Base-by-base conservation (phyloP, 2,113 vertebrate genomes). In the Aphyosemion australe region DNA sequence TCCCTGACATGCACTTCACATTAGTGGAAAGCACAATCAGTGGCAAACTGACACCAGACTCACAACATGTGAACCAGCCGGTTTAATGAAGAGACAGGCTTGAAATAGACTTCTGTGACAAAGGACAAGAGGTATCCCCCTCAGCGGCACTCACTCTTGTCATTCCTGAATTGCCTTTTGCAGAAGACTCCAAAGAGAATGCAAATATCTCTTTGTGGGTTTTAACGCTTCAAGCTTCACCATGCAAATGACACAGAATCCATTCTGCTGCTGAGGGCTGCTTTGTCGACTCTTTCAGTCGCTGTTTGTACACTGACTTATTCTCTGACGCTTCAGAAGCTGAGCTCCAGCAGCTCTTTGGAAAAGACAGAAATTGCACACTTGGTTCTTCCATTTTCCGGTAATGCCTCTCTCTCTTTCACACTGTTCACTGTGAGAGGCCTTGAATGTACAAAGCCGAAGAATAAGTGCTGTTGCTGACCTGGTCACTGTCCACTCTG, bases 141-240 rank as follows among this genome's bases (percentile, higher is more conserved):
- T 60, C 56, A 48, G 49, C 71, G 55, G 60, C 61, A 73, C 62
- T 3, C 61, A n/a, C 65, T 65, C 68, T 64, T 74, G 31, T 79
- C 63, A 61, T 78, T 83, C 81, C 74, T 82, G 61, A 83, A 89
- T 79, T 72, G 74, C 80, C 60, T 87, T 37, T 85, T 85, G 84
- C 82, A 90, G 87, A 90, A 81, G 66, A 77, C 74, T 73, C 48
- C 49, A 55, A 70, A 76, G 56, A 73, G 50, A 78, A 87, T 86
- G 83, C 83, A 88, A 89, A 89, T 87, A 69, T 71, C n/a, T 66
- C 68, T 69, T 82, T 87, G 82, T 86, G 65, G 65, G 21, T 76
- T 86, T 88, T 73, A 83, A 87, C 42, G 72, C 81, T 80, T 67
- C 26, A 1, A 84, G 80, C 69, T 80, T 51, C 61, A 79, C 65